Evolutionary conservation across 2,113 vertebrate species (phyloP), one percentile per base, ranked within the genome.

Genomic region (Hippoglossus stenolepis): DNA sequence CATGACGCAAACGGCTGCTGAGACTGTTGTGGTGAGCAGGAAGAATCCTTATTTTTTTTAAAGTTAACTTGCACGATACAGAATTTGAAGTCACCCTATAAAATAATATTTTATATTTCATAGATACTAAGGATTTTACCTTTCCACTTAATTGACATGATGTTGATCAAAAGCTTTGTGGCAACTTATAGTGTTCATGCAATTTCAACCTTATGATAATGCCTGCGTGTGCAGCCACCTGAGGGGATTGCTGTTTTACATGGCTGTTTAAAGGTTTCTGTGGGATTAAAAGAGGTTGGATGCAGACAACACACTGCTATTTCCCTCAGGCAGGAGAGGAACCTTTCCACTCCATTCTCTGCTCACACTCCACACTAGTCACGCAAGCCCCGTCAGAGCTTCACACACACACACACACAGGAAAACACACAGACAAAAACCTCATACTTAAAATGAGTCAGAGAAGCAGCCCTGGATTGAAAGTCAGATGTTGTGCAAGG

Each of bases 201-300:
- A 60, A 15, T 74, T 67, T 76, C 73, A 80, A 59, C 57, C 58
- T 74, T 65, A 49, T 59, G 60, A 63, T 75, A 72, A 83, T 71
- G 68, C 65, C 60, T 56, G 67, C 58, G 61, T 84, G 79, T 51
- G 51, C 73, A 51, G 73, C 77, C 75, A 84, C 88, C 79, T 78
- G 60, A 77, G 73, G 85, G 70, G 80, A 74, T 75, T 77, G 56
- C 86, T 91, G 84, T 93, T 93, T 91, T 86, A 54, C 51, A 54
- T 11, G 51, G 90, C 84, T 80, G 86, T 89, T 91, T 84, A 92
- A 91, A 90, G 75, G 66, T 73, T 89, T 85, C 85, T 84, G 69
- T 77, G 75, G 92, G 91, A 92, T 94, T 94, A 93, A 89, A 93
- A 88, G 82, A 87, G 87, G 89, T 82, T 90, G 84, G 84, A 86